A percentile compares a stretch with the other conserved stretches of the same genome.
Conservation (phyloP, 2,797 vertebrate species). For the Craterocephalus amniculus region DNA sequence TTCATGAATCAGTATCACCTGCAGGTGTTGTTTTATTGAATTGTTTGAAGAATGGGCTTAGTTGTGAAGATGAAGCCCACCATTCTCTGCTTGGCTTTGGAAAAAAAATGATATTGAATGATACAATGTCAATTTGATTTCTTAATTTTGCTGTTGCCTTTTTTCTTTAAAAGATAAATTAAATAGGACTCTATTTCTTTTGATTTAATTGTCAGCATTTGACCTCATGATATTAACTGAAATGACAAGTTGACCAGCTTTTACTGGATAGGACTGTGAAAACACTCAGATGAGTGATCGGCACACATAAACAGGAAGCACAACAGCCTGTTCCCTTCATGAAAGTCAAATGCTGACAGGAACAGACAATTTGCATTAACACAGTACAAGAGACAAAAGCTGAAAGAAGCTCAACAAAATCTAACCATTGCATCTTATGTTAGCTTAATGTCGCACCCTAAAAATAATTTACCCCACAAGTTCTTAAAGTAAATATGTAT, state of each 20-base stretch:
- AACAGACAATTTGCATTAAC: constrained; percentile 53
- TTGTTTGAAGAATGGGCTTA: background rate
- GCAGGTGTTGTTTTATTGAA: background rate
- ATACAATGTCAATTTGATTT: too few species aligned
- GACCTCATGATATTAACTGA: too few species aligned
- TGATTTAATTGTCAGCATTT: too few species aligned
- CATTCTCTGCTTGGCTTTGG: too few species aligned
- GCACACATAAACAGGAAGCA: constrained; percentile 8
- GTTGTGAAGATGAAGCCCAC: too few species aligned
- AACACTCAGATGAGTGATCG: constrained; percentile 11
- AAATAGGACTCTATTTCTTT: too few species aligned
- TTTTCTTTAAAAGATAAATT: too few species aligned
- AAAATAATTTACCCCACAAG: background rate
- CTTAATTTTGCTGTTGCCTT: too few species aligned
- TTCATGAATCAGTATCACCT: background rate
- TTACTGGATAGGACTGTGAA: constrained; percentile 2
- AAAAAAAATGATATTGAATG: too few species aligned
- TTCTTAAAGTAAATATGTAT: background rate
- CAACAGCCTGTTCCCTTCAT: constrained; percentile 24
- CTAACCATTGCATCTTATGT: background rate
- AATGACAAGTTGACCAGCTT: background rate
- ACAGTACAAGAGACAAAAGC: constrained; percentile 12
- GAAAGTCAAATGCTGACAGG: constrained; percentile 45
- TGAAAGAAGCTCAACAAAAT: constrained; percentile 3
- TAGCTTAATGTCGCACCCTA: background rate